A percentile compares a stretch with the other conserved stretches of the same genome.
These are phyloP conservation scores for Catocala sponsa DNA, from an alignment of 2,888 invertebrate genomes.

Conservation along the genomic window DNA sequence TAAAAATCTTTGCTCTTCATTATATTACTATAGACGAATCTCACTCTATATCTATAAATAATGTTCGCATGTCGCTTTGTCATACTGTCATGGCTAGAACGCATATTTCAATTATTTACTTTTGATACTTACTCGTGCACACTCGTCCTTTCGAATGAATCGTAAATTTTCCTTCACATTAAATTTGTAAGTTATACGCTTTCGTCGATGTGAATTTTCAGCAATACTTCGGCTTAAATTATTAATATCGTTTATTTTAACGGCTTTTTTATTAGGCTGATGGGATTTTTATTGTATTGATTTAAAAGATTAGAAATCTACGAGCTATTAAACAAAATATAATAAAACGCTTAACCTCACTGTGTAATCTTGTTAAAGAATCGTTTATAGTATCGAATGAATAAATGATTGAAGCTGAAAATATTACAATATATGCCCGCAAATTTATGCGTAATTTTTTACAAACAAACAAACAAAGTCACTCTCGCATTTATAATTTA, in stretches of 20 bases:
- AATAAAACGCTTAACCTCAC: no score
- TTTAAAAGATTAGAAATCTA: background rate
- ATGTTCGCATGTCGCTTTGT: slow-evolving; percentile 17
- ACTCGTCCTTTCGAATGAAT: slow-evolving; percentile 9
- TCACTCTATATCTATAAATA: slow-evolving; percentile 19
- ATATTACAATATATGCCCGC: no score
- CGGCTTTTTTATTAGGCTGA: background rate
- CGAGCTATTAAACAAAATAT: no score
- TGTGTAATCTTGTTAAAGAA: no score
- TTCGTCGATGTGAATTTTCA: background rate
- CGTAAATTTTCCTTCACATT: slow-evolving; percentile 20
- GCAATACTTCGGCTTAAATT: background rate
- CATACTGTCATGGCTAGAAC: slow-evolving; percentile 15
- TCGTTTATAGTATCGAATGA: no score
- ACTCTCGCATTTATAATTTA: no score
- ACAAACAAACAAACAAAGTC: no score
- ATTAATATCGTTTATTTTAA: background rate
- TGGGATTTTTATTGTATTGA: background rate
- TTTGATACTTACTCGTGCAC: slow-evolving; percentile 5
- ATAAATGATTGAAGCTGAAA: no score
- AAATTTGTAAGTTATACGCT: background rate
- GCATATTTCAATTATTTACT: slow-evolving; percentile 20
- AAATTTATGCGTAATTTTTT: no score
- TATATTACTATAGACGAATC: no score
- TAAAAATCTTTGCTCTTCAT: no score